phyloP scores from a whole-genome alignment of 2,888 invertebrate species.

The Aelia acuminata region DNA sequence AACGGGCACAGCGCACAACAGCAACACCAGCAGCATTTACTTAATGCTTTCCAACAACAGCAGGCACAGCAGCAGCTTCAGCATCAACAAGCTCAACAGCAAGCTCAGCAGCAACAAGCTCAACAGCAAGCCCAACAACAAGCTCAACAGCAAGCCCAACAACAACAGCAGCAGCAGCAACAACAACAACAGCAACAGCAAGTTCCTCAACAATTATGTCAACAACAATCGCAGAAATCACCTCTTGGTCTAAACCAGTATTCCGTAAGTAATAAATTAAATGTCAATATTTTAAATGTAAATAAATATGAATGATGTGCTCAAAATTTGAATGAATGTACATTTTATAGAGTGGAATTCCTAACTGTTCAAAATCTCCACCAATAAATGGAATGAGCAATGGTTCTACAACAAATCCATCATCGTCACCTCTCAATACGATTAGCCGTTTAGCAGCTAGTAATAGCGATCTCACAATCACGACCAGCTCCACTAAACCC shows the following conservation, averaged over 20 bases:
- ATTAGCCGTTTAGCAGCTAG: conserved; percentile 78
- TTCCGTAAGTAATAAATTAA: conserved; percentile 59
- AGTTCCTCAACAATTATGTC: conserved; percentile 63
- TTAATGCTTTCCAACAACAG: conserved; percentile 71
- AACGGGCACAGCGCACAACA: conserved; percentile 64
- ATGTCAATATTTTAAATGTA: background rate
- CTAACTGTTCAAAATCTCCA: conserved; percentile 65
- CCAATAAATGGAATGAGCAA: conserved; percentile 64
- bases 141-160: conserved; percentile 59
- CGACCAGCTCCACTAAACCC: conserved; percentile 77
- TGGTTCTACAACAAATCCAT: conserved; percentile 67
- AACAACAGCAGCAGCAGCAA: conserved; percentile 55
- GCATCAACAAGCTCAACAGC: conserved; percentile 66
- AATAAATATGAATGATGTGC: background rate
- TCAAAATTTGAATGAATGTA: background rate
- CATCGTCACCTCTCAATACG: conserved; percentile 69
- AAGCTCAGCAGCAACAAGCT: conserved; percentile 62
- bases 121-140: conserved; percentile 63
- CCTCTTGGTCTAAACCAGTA: conserved; percentile 62
- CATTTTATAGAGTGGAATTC: conserved; percentile 63
- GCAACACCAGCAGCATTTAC: conserved; percentile 77
- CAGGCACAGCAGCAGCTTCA: conserved; percentile 66
- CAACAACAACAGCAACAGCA: conserved; percentile 62
- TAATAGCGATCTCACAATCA: conserved; percentile 87
- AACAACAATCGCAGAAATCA: conserved; percentile 64